Conservation (phyloP, 2,888 invertebrate genomes). For the Phragmatobia fuliginosa region DNA sequence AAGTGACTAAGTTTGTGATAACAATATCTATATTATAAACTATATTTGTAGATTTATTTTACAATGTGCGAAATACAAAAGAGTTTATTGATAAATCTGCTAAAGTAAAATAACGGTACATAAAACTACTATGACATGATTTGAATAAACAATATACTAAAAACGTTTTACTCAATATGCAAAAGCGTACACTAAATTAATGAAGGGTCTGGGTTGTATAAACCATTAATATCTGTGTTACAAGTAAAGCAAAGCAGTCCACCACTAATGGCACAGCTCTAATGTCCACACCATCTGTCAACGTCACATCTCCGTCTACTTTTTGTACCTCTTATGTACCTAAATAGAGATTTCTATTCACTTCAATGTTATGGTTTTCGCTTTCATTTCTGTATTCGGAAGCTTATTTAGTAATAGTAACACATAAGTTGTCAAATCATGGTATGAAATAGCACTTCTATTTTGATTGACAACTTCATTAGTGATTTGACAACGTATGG, state of each 20-base stretch:
- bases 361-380: slow-evolving; percentile 58
- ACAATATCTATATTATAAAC: too few species aligned
- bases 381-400: slow-evolving; percentile 45
- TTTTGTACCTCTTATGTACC: slow-evolving; percentile 74
- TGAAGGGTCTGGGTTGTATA: slow-evolving; percentile 39
- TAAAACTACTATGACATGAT: not conserved
- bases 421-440: slow-evolving; percentile 7
- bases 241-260: slow-evolving; percentile 69
- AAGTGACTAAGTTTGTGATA: too few species aligned
- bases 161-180: slow-evolving; percentile 34
- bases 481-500: too few species aligned
- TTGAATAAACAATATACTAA: not conserved
- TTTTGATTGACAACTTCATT: too few species aligned
- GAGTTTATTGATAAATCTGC: not conserved
- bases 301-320: slow-evolving; percentile 72
- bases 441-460: too few species aligned
- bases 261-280: slow-evolving; percentile 71
- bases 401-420: slow-evolving; percentile 21
- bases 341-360: slow-evolving; percentile 56
- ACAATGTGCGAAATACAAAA: too few species aligned
- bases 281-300: slow-evolving; percentile 81
- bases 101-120: not conserved
- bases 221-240: slow-evolving; percentile 68
- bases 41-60: too few species aligned
- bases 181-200: slow-evolving; percentile 50